A percentile compares a stretch with the other conserved stretches of the same genome.
phyloP scores from a whole-genome alignment of 2,888 invertebrate species.

The Drosophila kuntzei region DNA sequence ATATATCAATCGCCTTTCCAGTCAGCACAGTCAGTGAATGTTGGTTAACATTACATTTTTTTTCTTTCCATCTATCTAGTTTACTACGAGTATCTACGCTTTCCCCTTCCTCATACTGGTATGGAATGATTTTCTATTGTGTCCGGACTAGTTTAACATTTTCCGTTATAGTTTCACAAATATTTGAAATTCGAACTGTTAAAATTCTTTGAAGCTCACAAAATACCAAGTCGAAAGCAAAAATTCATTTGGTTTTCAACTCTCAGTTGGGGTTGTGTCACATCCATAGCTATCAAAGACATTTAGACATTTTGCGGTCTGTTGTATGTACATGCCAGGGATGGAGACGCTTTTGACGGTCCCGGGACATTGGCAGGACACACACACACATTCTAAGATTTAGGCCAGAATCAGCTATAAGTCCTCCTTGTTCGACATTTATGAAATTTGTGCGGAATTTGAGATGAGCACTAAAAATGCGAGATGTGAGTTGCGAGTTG shows the following conservation, averaged over 20 bases:
- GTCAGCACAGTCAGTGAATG: slow-evolving; percentile 27
- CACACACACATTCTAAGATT: slow-evolving; percentile 43
- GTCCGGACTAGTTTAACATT: slow-evolving; percentile 12
- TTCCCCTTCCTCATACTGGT: neutral
- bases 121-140: slow-evolving; percentile 7
- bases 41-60: slow-evolving; percentile 8
- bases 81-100: slow-evolving; percentile 1
- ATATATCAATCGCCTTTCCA: slow-evolving; percentile 67
- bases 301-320: slow-evolving; percentile 82
- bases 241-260: slow-evolving; percentile 45
- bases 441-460: slow-evolving; percentile 75
- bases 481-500: slow-evolving; percentile 20
- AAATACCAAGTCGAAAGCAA: slow-evolving; percentile 64
- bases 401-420: slow-evolving; percentile 46
- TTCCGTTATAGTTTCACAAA: slow-evolving; percentile 50
- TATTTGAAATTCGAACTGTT: slow-evolving; percentile 72
- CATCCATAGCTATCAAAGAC: slow-evolving; percentile 71
- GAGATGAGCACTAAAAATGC: slow-evolving; percentile 36
- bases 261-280: slow-evolving; percentile 21
- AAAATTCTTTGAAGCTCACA: slow-evolving; percentile 70
- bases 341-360: slow-evolving; percentile 10
- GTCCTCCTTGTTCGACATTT: slow-evolving; percentile 68
- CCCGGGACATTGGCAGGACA: slow-evolving; percentile 52
- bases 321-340: slow-evolving; percentile 43
- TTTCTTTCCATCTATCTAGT: neutral